phyloP scores from a whole-genome alignment of 2,113 vertebrate genomes.

The Boulengeromyrus knoepffleri region DNA sequence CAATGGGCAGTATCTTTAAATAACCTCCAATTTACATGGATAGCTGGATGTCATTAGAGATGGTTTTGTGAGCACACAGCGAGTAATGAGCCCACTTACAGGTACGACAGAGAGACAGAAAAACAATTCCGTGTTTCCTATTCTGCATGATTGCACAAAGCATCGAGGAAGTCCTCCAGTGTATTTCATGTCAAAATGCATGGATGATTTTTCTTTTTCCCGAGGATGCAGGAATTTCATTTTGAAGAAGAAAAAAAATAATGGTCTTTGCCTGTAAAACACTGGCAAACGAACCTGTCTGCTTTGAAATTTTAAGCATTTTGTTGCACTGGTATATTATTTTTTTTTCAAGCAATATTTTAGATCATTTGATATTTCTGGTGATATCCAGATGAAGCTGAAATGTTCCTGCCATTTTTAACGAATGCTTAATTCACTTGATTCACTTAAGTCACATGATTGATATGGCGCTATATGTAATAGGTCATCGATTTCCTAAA shows the following conservation, averaged over 20 bases:
- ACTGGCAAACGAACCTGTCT: neutral
- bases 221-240: neutral
- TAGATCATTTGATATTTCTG: neutral
- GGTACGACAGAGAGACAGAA: constrained; percentile 57
- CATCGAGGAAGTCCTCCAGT: constrained; percentile 22
- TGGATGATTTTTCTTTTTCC: constrained; percentile 15
- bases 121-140: constrained; percentile 15
- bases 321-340: neutral
- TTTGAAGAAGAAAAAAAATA: neutral
- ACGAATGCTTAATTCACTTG: neutral
- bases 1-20: constrained; percentile 98
- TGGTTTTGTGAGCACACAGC: constrained; percentile 96
- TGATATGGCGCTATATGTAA: neutral
- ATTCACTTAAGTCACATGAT: neutral
- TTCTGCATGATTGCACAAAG: constrained; percentile 29
- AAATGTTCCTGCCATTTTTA: neutral
- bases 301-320: neutral
- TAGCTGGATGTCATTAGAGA: constrained; percentile 94
- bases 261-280: neutral
- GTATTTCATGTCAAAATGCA: constrained; percentile 18
- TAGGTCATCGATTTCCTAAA: neutral
- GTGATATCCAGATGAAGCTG: neutral
- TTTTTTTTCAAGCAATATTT: neutral
- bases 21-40: constrained; percentile 98
- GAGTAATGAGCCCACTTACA: constrained; percentile 98